A percentile compares a stretch with the other conserved stretches of the same genome.
These are phyloP conservation scores for Neotoma lepida DNA, from an alignment of 2,113 vertebrate genomes.

Conservation along the genomic window DNA sequence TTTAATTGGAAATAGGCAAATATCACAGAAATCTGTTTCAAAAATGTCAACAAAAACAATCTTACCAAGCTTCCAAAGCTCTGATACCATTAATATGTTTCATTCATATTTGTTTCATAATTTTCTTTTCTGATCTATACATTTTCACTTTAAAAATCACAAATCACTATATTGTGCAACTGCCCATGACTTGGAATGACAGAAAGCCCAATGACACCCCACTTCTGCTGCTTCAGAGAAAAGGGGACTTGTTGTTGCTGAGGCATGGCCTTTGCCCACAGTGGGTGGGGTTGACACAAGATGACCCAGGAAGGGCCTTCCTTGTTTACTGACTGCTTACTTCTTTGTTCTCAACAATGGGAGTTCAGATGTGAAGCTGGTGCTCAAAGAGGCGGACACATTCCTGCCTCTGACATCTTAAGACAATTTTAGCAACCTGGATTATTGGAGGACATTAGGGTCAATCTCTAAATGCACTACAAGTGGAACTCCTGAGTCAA, in stretches of 20 bases:
- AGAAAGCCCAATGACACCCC: neutral
- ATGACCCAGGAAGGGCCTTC: neutral
- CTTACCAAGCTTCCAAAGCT: neutral
- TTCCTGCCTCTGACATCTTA: neutral
- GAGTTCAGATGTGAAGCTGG: neutral
- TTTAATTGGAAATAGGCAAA: neutral
- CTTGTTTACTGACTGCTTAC: neutral
- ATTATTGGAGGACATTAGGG: neutral
- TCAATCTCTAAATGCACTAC: neutral
- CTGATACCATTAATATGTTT: neutral
- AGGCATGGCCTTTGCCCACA: neutral
- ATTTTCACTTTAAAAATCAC: neutral
- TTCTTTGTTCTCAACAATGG: neutral
- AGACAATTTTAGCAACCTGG: neutral
- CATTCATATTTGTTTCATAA: neutral
- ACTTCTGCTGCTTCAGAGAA: neutral
- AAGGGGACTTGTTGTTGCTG: neutral
- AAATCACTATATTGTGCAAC: neutral
- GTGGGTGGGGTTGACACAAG: neutral
- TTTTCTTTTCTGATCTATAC: no score
- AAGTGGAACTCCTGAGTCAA: neutral
- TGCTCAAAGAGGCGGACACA: neutral
- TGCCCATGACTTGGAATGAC: no score
- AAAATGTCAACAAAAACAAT: neutral
- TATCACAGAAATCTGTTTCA: neutral